phyloP scores from a whole-genome alignment of 2,888 invertebrate genomes.

The Drosophila limbata region DNA sequence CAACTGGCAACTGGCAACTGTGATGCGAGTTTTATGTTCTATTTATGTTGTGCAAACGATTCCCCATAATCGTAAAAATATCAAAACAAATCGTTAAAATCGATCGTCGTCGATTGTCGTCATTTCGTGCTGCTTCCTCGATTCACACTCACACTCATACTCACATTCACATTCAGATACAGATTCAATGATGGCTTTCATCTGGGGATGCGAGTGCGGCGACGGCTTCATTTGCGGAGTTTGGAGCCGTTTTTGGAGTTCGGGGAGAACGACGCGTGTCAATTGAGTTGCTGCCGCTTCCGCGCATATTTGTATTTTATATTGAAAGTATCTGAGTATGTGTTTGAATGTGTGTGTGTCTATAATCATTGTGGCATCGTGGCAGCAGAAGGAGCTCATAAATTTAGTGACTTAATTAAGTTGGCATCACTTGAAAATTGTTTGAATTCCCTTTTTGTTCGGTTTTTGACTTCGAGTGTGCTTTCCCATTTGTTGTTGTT shows the following conservation, averaged over 20 bases:
- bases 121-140: conserved; percentile 38
- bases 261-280: conserved; percentile 66
- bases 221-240: conserved; percentile 64
- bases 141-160: conserved; percentile 18
- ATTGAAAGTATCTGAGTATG: conserved; percentile 33
- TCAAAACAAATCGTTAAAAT: conserved; percentile 86
- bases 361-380: conserved; percentile 46
- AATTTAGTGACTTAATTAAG: conserved; percentile 83
- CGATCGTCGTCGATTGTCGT: conserved; percentile 79
- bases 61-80: conserved; percentile 86
- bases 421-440: conserved; percentile 80
- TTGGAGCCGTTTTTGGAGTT: conserved; percentile 43
- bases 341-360: conserved; percentile 23
- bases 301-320: conserved; percentile 60
- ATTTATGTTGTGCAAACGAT: conserved; percentile 86
- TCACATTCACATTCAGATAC: conserved; percentile 48
- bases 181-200: conserved; percentile 47
- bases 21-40: conserved; percentile 83
- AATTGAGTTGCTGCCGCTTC: conserved; percentile 63
- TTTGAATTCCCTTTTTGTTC: conserved; percentile 60
- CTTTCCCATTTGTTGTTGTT: conserved; percentile 28
- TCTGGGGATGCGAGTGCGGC: conserved; percentile 25
- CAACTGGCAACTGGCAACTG: conserved; percentile 15
- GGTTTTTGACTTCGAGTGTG: conserved; percentile 26
- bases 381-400: conserved; percentile 74